Base-by-base conservation (phyloP, 35 echinoderm and acorn worm species). In the Lytechinus variegatus region DNA sequence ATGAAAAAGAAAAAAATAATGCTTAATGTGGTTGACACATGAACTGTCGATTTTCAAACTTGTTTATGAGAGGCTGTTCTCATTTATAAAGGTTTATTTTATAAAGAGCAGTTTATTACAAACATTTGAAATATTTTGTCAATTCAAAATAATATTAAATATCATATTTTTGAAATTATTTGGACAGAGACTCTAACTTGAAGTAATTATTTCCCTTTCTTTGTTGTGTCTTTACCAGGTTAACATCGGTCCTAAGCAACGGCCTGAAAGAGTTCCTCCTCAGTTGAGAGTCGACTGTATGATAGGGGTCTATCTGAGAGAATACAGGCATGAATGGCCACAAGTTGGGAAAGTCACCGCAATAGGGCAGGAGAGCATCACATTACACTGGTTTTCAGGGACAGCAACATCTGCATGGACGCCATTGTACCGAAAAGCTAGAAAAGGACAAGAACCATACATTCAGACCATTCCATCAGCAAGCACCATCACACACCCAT, bases 281-380 rank as follows among this genome's bases (percentile, higher is more conserved):
- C 5, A 13, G 21, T 21, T 71, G 11, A 71, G 14, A 71, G 1
- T 71, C 21, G 61, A 21, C 0, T 21, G 24, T 21, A 14, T 71
- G 61, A 19, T 71, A 0, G 61, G 12, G 14, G 61, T 71, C 12
- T 89, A 89, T 53, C 87, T 89, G 0, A 6, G 51, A 3, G 87
- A 89, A 53, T 89, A 11, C 52, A 51, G 27, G 14, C 87, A 89
- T 29, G 87, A 89, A 89, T 89, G 87, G 87, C 87, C 87, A 44
- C 87, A 89, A 89, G 27, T 33, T 33, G 87, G 28, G 87, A 89
- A 51, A 53, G 87, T 89, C 5, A 89, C 21, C 9, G 24, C 28
- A 33, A 51, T 89, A 0, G 14, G 51, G 52, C 28, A 27, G 6
- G 88, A 90, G 9, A 4, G 52, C 88, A 90, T 90, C 29, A 90